Evolutionary conservation across 1,140 invertebrate genomes (phyloP).

Genomic region (Pogonomyrmex californicus): DNA sequence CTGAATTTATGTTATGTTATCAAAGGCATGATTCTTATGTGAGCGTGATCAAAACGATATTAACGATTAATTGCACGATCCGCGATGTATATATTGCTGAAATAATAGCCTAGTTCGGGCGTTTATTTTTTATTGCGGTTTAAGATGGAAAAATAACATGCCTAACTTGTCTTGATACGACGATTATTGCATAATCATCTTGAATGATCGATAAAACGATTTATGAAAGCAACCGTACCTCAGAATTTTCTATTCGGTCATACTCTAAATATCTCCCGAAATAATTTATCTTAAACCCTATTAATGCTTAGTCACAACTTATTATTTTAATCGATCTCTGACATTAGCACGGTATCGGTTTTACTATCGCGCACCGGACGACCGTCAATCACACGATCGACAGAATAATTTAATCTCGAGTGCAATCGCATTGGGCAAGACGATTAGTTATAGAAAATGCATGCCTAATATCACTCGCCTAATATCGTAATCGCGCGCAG

Average conservation of each 20-base stretch:
- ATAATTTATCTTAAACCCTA: not conserved
- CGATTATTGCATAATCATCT: not conserved
- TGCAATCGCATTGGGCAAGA: conserved; percentile 62
- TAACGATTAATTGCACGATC: not conserved
- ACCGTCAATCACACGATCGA: conserved; percentile 23
- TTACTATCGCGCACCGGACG: conserved; percentile 2
- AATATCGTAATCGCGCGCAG: conserved; percentile 42
- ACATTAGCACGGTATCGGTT: conserved; percentile 5
- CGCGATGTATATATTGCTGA: not conserved
- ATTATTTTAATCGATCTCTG: not conserved
- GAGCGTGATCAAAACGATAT: not conserved
- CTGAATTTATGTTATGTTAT: not conserved
- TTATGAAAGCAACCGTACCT: not conserved
- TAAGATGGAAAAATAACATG: no score
- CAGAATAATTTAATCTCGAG: conserved; percentile 60
- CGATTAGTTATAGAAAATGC: conserved; percentile 68
- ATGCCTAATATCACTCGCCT: conserved; percentile 56
- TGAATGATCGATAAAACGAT: not conserved
- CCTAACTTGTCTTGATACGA: no score
- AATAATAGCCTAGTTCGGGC: not conserved
- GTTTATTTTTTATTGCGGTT: not conserved
- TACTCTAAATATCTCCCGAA: not conserved
- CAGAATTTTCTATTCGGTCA: not conserved
- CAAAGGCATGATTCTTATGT: not conserved
- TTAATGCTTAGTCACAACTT: not conserved